Evolutionary conservation across 2,113 vertebrate species (phyloP).

Genomic region (Larimichthys crocea): DNA sequence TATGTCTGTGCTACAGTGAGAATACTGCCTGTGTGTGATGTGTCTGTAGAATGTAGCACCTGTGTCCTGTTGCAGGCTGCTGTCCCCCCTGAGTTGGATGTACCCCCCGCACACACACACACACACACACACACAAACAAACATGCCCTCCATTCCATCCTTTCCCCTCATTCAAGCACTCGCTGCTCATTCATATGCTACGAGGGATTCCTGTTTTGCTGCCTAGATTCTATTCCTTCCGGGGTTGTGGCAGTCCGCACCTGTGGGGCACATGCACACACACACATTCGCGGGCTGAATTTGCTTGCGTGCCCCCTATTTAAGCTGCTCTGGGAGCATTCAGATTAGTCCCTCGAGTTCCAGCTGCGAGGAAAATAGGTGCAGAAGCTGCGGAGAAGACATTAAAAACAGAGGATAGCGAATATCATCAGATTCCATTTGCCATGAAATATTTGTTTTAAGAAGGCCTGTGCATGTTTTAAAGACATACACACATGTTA

Average conservation of each 20-base stretch:
- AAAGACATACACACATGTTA: slow-evolving; percentile 23
- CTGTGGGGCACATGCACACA: slow-evolving; percentile 49
- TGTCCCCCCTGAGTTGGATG: slow-evolving; percentile 36
- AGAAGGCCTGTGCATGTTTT: slow-evolving; percentile 37
- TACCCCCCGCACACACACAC: slow-evolving; percentile 21
- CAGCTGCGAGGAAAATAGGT: slow-evolving; percentile 66
- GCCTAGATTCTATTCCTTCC: slow-evolving; percentile 65
- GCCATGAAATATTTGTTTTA: slow-evolving; percentile 31
- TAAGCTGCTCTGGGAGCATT: slow-evolving; percentile 64
- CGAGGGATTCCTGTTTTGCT: slow-evolving; percentile 60
- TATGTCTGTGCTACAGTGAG: slow-evolving; percentile 28
- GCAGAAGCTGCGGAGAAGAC: slow-evolving; percentile 36
- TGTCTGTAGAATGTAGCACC: slow-evolving; percentile 52
- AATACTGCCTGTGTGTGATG: slow-evolving; percentile 35
- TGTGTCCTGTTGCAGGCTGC: slow-evolving; percentile 52
- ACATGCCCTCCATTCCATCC: slow-evolving; percentile 11
- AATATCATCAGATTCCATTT: slow-evolving; percentile 52
- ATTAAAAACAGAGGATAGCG: slow-evolving; percentile 44
- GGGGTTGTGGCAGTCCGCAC: slow-evolving; percentile 57
- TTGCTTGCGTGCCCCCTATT: slow-evolving; percentile 53
- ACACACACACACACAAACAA: slow-evolving; percentile 6
- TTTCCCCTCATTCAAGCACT: slow-evolving; percentile 35
- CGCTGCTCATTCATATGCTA: slow-evolving; percentile 69
- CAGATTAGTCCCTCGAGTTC: slow-evolving; percentile 54
- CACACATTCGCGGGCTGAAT: slow-evolving; percentile 33